Evolutionary conservation across 2,113 vertebrate species (phyloP).

Genomic region (Bubo bubo): DNA sequence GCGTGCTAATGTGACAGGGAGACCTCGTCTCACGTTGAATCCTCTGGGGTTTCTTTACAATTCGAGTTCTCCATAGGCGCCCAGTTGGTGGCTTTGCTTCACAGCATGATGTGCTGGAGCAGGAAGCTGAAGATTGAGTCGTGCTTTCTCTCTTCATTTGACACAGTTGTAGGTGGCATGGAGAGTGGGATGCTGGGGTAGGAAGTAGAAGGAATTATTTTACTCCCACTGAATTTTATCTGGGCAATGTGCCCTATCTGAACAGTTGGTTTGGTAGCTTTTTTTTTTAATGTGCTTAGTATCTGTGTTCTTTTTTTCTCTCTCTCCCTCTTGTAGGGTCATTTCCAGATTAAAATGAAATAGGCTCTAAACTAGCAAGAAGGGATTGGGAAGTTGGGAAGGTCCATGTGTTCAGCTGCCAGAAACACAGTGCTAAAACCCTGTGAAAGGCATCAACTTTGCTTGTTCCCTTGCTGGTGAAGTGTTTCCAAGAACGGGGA

Average conservation of each 20-base stretch:
- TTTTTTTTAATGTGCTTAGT: neutral
- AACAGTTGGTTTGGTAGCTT: slow-evolving; percentile 38
- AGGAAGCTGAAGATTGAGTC: neutral
- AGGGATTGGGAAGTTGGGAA: neutral
- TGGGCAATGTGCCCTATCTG: slow-evolving; percentile 20
- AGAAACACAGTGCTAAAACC: neutral
- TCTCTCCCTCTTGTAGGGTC: neutral
- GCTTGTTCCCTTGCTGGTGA: neutral
- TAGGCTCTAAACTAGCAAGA: neutral
- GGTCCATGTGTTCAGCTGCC: neutral
- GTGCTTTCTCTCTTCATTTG: slow-evolving; percentile 19
- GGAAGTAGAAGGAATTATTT: slow-evolving; percentile 34
- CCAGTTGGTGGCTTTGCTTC: neutral
- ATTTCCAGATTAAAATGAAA: slow-evolving; percentile 9
- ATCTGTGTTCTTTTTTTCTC: neutral
- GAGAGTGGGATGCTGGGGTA: slow-evolving; percentile 18
- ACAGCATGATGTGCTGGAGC: neutral
- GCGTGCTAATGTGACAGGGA: slow-evolving; percentile 14
- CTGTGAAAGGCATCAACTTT: neutral
- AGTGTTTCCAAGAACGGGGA: neutral
- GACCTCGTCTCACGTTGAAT: neutral
- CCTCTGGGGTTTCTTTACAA: neutral
- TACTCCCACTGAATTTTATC: slow-evolving; percentile 39
- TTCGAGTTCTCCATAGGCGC: neutral
- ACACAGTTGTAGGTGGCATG: neutral